A percentile compares a stretch with the other conserved stretches of the same genome.
These are phyloP conservation scores for Polydrusus tereticollis DNA, from an alignment of 2,888 invertebrate genomes.

Conservation along the genomic window DNA sequence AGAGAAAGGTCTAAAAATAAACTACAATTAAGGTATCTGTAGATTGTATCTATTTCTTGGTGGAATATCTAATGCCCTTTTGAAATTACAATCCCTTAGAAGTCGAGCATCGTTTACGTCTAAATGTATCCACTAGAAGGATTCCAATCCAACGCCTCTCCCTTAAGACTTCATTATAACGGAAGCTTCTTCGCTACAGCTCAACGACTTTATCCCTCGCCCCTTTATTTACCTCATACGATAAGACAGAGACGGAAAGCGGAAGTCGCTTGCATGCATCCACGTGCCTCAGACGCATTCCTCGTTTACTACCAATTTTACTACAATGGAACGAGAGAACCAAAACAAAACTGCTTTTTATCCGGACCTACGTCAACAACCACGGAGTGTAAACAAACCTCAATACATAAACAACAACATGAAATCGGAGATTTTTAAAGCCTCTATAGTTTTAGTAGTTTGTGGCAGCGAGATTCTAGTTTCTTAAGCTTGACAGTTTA, in stretches of 20 bases:
- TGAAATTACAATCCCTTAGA: too few relatives aligned
- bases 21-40: too few relatives aligned
- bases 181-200: neutral
- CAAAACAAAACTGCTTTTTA: constrained; percentile 22
- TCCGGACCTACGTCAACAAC: constrained; percentile 30
- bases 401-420: constrained; percentile 19
- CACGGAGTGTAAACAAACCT: constrained; percentile 26
- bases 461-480: too few relatives aligned
- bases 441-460: neutral
- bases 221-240: neutral
- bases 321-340: constrained; percentile 25
- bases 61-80: too few relatives aligned
- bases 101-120: too few relatives aligned
- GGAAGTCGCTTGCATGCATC: neutral
- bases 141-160: too few relatives aligned
- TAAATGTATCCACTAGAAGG: too few relatives aligned
- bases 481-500: neutral
- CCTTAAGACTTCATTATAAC: too few relatives aligned
- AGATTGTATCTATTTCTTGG: too few relatives aligned
- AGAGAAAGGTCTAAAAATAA: neutral
- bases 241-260: neutral
- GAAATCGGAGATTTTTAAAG: constrained; percentile 15
- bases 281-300: constrained; percentile 2
- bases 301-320: constrained; percentile 31
- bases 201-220: neutral